phyloP scores from a whole-genome alignment of 2,888 invertebrate species.

The Limenitis camilla region DNA sequence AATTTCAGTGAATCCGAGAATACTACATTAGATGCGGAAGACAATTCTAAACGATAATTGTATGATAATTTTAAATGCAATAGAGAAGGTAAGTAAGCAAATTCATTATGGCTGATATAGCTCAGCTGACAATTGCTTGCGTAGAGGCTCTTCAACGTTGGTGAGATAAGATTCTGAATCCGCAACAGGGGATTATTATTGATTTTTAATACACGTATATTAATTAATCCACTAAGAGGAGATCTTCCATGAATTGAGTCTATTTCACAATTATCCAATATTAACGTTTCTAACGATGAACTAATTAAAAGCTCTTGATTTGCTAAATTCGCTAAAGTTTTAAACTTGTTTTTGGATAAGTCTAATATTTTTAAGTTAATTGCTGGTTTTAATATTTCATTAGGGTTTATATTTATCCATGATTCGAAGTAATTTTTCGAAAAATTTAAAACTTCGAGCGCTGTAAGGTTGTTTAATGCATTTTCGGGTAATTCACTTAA shows the following conservation, averaged over 20 bases:
- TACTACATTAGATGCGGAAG: constrained; percentile 51
- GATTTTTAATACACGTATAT: constrained; percentile 69
- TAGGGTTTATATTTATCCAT: constrained; percentile 75
- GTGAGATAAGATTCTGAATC: constrained; percentile 64
- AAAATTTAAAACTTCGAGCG: constrained; percentile 76
- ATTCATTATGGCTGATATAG: constrained; percentile 64
- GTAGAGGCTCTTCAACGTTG: constrained; percentile 69
- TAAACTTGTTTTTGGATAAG: constrained; percentile 78
- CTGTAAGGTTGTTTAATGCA: constrained; percentile 68
- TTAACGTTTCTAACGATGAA: constrained; percentile 72
- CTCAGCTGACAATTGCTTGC: constrained; percentile 74
- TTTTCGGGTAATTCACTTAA: constrained; percentile 62
- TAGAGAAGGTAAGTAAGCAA: constrained; percentile 75
- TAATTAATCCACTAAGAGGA: constrained; percentile 65
- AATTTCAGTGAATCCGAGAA: constrained; percentile 68
- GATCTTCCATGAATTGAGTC: constrained; percentile 66
- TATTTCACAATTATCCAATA: constrained; percentile 78
- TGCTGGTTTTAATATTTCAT: constrained; percentile 62
- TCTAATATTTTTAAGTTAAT: constrained; percentile 74
- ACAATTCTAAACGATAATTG: constrained; percentile 73
- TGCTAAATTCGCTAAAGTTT: constrained; percentile 64
- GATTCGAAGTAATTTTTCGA: constrained; percentile 76
- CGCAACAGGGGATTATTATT: constrained; percentile 68
- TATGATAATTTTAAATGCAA: constrained; percentile 76
- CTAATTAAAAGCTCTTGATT: constrained; percentile 73